phyloP scores from a whole-genome alignment of 2,888 invertebrate species.

The Dastarcus helophoroides region DNA sequence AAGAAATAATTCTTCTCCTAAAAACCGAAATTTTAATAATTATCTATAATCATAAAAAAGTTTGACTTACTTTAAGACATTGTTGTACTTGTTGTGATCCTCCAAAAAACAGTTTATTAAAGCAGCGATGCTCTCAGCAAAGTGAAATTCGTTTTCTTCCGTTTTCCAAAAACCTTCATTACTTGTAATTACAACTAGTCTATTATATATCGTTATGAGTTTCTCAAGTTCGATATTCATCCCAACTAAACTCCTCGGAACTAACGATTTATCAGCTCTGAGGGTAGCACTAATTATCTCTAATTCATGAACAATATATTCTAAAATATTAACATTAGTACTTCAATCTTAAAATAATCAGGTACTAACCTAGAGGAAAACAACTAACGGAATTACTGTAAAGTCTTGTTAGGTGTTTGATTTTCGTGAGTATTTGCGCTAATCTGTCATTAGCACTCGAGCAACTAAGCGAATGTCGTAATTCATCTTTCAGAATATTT shows the following conservation, averaged over 20 bases:
- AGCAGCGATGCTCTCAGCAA: constrained; percentile 63
- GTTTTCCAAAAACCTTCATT: constrained; percentile 80
- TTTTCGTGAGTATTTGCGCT: constrained; percentile 60
- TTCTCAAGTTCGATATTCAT: constrained; percentile 67
- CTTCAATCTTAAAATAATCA: constrained; percentile 7
- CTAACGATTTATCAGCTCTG: constrained; percentile 58
- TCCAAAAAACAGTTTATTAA: constrained; percentile 60
- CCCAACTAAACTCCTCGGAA: constrained; percentile 63
- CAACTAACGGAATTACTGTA: constrained; percentile 76
- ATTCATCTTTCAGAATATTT: constrained; percentile 59
- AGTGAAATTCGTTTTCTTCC: constrained; percentile 75
- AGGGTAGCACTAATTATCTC: constrained; percentile 68
- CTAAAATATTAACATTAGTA: constrained; percentile 35
- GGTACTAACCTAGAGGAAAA: constrained; percentile 67
- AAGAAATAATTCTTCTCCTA: constrained; percentile 56
- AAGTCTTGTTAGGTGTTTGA: constrained; percentile 63
- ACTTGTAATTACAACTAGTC: constrained; percentile 50
- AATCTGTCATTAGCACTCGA: constrained; percentile 47
- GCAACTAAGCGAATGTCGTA: constrained; percentile 26
- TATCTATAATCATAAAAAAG: not conserved
- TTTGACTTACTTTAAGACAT: constrained; percentile 37
- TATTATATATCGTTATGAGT: constrained; percentile 73
- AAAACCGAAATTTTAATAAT: constrained; percentile 13
- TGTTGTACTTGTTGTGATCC: constrained; percentile 46
- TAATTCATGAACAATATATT: constrained; percentile 66